Conservation (phyloP, 2,113 vertebrate genomes). For the Chamaea fasciata region DNA sequence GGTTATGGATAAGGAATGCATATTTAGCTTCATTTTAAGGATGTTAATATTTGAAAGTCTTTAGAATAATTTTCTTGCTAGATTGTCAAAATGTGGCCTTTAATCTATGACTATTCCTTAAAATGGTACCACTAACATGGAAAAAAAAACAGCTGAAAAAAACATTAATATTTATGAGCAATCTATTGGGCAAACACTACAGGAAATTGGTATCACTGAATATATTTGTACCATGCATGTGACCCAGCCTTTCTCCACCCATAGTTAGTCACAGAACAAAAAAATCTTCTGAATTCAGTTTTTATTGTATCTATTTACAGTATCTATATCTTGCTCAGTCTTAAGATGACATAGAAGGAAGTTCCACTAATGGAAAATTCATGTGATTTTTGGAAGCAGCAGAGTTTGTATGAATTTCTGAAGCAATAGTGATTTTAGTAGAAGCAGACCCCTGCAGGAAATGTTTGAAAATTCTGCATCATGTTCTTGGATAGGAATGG, state of each 20-base stretch:
- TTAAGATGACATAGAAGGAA: background rate
- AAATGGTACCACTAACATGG: background rate
- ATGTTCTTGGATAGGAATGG: background rate
- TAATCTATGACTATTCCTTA: background rate
- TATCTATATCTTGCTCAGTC: background rate
- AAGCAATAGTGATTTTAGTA: background rate
- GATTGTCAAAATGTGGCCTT: background rate
- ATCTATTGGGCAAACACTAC: background rate
- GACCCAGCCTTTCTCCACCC: background rate
- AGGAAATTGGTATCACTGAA: background rate
- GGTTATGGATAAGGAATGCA: background rate
- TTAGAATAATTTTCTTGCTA: background rate
- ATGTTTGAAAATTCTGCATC: background rate
- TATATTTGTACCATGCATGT: background rate
- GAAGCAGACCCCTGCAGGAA: background rate
- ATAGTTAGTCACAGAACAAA: background rate
- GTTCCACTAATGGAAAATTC: background rate
- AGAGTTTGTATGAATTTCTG: background rate
- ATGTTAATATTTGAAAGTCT: background rate
- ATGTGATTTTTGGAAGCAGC: background rate
- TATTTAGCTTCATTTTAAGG: background rate
- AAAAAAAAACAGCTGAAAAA: background rate
- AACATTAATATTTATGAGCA: conserved; percentile 3
- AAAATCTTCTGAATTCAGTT: background rate
- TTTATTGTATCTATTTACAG: background rate